A percentile compares a stretch with the other conserved stretches of the same genome.
phyloP scores from a whole-genome alignment of 2,113 vertebrate species.

The Carollia perspicillata region DNA sequence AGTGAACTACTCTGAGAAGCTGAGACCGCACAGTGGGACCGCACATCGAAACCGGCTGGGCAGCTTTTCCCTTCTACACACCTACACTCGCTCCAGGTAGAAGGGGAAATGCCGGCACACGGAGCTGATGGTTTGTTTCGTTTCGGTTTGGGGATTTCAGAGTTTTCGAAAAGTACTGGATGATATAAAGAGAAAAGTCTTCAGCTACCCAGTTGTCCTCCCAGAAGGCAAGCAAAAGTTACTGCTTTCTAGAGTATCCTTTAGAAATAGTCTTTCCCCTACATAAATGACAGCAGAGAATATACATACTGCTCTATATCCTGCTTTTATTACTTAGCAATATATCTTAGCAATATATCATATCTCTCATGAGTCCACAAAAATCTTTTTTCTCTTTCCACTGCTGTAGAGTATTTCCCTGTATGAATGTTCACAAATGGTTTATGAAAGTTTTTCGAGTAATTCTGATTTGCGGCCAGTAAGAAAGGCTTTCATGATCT shows the following conservation, averaged over 20 bases:
- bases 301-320: neutral
- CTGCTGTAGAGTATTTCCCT: neutral
- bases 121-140: neutral
- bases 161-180: neutral
- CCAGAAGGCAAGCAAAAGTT: constrained; percentile 7
- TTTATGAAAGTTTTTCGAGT: neutral
- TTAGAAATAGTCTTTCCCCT: neutral
- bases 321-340: neutral
- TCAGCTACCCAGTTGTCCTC: neutral
- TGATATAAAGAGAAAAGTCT: neutral
- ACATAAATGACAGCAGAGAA: neutral
- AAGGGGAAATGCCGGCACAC: neutral
- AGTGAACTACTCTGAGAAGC: neutral
- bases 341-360: neutral
- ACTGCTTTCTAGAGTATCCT: neutral
- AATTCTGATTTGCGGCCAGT: neutral
- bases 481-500: constrained; percentile 26
- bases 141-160: neutral
- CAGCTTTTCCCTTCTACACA: neutral
- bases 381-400: neutral
- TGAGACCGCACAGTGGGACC: neutral
- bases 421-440: neutral
- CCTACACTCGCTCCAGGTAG: neutral
- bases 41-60: neutral
- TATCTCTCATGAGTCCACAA: neutral